Evolutionary conservation across 2,797 vertebrate genomes (phyloP).

Genomic region (Tapirus indicus): DNA sequence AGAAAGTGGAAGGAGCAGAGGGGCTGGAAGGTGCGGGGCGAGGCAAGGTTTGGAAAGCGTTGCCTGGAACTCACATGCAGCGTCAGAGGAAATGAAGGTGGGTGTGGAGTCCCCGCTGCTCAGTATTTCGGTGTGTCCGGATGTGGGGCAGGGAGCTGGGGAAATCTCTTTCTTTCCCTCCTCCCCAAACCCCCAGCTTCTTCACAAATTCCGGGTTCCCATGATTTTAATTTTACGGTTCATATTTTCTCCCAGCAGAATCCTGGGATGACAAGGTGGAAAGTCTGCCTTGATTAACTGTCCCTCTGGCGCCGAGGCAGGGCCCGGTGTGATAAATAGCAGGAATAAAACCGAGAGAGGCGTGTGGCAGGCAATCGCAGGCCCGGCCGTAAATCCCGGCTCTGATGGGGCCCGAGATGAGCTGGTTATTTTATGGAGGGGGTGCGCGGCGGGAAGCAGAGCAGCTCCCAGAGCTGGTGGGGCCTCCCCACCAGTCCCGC

Average conservation of each 20-base stretch:
- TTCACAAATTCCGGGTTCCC: constrained; percentile 16
- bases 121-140: neutral
- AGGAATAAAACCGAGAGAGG: constrained; percentile 66
- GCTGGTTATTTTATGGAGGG: constrained; percentile 61
- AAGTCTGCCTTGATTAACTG: constrained; percentile 73
- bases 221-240: constrained; percentile 61
- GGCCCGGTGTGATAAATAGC: constrained; percentile 61
- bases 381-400: constrained; percentile 71
- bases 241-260: constrained; percentile 50
- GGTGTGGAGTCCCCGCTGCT: neutral
- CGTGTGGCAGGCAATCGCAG: constrained; percentile 63
- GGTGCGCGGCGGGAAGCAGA: neutral
- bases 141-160: rapidly evolving
- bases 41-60: neutral
- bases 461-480: neutral
- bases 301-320: constrained; percentile 63
- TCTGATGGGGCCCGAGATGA: constrained; percentile 79
- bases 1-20: neutral
- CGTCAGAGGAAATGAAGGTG: neutral
- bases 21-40: neutral
- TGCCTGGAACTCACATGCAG: neutral
- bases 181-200: neutral
- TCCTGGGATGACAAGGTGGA: constrained; percentile 60
- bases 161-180: neutral
- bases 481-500: rapidly evolving